These are phyloP conservation scores for Amphiprion percula DNA, from an alignment of 2,113 vertebrate species.

Conservation along the genomic window DNA sequence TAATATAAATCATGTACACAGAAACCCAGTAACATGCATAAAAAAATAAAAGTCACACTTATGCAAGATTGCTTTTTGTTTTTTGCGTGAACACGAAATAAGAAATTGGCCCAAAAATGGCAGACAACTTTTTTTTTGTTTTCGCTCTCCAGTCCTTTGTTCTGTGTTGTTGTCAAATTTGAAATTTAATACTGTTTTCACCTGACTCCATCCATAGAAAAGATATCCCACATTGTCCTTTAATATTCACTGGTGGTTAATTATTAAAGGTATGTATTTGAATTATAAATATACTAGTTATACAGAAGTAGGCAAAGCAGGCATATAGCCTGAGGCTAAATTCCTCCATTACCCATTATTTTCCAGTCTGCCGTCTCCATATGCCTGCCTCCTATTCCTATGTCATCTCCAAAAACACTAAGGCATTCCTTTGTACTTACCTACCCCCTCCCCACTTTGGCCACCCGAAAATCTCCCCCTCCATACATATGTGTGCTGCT, in stretches of 20 bases:
- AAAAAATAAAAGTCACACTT: slow-evolving; percentile 12
- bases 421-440: slow-evolving; percentile 97
- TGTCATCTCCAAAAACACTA: slow-evolving; percentile 94
- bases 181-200: slow-evolving; percentile 87
- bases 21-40: not conserved
- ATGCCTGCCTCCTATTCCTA: slow-evolving; percentile 96
- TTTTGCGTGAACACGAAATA: slow-evolving; percentile 18
- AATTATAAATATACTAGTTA: slow-evolving; percentile 99
- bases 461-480: slow-evolving; percentile 86
- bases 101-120: slow-evolving; percentile 57
- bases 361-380: slow-evolving; percentile 97
- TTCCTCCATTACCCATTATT: slow-evolving; percentile 99
- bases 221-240: slow-evolving; percentile 96
- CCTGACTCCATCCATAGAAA: slow-evolving; percentile 89
- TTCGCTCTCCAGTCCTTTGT: slow-evolving; percentile 87
- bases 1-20: not conserved
- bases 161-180: slow-evolving; percentile 87
- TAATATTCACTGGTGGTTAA: slow-evolving; percentile 99
- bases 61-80: slow-evolving; percentile 25
- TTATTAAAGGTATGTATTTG: slow-evolving; percentile 99
- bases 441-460: slow-evolving; percentile 92
- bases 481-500: slow-evolving; percentile 94
- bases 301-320: slow-evolving; percentile 99
- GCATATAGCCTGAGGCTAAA: slow-evolving; percentile 98
- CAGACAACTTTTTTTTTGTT: slow-evolving; percentile 83